Base-by-base conservation (phyloP, 2,888 invertebrate species). In the Drosophila limbata region DNA sequence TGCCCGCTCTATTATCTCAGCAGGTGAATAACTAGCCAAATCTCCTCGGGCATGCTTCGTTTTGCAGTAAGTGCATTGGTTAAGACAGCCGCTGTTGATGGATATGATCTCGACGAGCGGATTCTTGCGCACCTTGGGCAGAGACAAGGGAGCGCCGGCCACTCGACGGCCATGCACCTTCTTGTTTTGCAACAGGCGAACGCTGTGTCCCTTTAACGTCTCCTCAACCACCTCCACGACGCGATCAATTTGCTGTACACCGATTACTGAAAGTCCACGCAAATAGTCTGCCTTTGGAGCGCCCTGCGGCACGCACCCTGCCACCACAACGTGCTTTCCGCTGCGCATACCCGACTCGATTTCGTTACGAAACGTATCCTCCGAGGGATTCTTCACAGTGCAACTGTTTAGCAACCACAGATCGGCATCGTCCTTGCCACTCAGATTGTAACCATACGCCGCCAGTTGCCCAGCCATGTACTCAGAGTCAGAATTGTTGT, bases 1-100 rank as follows among this genome's bases (percentile, higher is more conserved):
- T 0, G 98, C 99, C 73, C 98, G 94, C 64, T 95, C 95, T 0
- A 98, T 95, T 47, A 99, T 98, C 92, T 98, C 97, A 51, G 96
- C 96, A 0, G 97, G 96, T 0, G 95, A 95, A 91, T 99, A 99
- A 90, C 98, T 98, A 0, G 97, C 98, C n/a, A 99, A 93, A 90
- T 99, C 98, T 0, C 99, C 99, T 53, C 99, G 93, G 0, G 99
- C 99, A 92, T 98, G 98, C 91, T 98, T 99, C 0, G 99, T 99
- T 93, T 99, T 99, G 91, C 99, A 99, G 90, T 99, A 99, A 0
- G 99, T 99, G 92, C 99, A 99, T 89, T 98, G 98, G 93, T 99
- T 99, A 3, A 99, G 93, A 87, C 99, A 99, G 0, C 98, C 98
- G 0, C 98, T 98, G 92, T 98, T 98, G 50, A 99, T 97, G 0